These are phyloP conservation scores for Orthonevra nobilis DNA, from an alignment of 2,888 invertebrate genomes.

Conservation along the genomic window DNA sequence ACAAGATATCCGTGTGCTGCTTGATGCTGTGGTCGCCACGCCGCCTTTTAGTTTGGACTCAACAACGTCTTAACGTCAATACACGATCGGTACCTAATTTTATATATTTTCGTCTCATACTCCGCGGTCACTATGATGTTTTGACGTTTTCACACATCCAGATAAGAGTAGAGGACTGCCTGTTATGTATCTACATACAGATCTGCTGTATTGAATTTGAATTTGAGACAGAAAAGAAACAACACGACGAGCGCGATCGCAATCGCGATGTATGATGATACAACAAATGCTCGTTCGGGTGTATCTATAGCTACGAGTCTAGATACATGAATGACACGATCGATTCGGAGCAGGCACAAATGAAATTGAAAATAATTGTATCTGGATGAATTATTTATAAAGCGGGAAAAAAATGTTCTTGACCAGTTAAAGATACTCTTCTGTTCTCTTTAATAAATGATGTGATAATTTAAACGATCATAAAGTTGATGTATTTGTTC, in stretches of 20 bases:
- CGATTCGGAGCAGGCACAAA: constrained; percentile 50
- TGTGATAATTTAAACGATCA: constrained; percentile 54
- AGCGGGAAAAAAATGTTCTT: constrained; percentile 27
- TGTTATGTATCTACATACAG: constrained; percentile 40
- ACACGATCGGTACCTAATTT: constrained; percentile 68
- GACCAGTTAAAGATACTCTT: constrained; percentile 36
- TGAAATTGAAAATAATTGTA: constrained; percentile 67
- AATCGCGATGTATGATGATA: constrained; percentile 21
- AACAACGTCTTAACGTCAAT: constrained; percentile 59
- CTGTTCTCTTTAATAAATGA: constrained; percentile 32
- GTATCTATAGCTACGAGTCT: background rate
- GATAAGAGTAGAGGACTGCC: constrained; percentile 51
- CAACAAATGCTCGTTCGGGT: background rate
- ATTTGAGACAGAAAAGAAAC: constrained; percentile 47
- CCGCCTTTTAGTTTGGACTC: constrained; percentile 65
- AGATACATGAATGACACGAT: constrained; percentile 20
- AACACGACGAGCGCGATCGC: constrained; percentile 3
- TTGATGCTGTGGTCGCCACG: constrained; percentile 55
- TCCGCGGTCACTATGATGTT: constrained; percentile 48
- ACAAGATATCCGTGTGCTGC: constrained; percentile 54
- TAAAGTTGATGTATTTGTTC: constrained; percentile 45
- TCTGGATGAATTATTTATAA: constrained; percentile 68
- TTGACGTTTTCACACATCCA: constrained; percentile 68
- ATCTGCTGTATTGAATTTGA: constrained; percentile 59
- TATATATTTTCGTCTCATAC: constrained; percentile 68